Conservation (phyloP, 1,140 invertebrate genomes). For the Acromyrmex charruanus region DNA sequence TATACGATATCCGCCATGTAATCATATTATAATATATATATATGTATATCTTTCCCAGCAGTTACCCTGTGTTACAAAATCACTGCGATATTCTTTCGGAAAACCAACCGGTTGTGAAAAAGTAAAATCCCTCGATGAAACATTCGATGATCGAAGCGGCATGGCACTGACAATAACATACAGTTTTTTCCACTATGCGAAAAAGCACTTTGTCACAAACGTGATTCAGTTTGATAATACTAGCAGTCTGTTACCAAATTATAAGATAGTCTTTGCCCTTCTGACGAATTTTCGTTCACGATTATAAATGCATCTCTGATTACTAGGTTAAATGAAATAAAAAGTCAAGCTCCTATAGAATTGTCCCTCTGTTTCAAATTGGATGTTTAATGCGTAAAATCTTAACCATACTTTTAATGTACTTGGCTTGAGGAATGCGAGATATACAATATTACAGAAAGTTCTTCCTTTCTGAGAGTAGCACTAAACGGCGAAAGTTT, state of each 20-base stretch:
- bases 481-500: not conserved
- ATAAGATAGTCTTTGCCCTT: not conserved
- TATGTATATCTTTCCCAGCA: not conserved
- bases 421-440: not conserved
- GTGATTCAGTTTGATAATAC: not conserved
- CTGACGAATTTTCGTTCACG: not conserved
- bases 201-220: constrained; percentile 22
- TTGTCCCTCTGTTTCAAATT: not conserved
- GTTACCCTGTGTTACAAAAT: not conserved
- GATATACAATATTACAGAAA: not conserved
- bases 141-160: constrained; percentile 66
- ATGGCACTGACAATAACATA: constrained; percentile 64
- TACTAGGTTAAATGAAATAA: not conserved
- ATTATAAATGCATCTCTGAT: not conserved
- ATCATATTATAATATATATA: not conserved
- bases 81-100: not conserved
- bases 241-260: not conserved
- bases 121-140: constrained; percentile 73
- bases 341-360: not conserved
- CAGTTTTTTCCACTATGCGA: constrained; percentile 29
- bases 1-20: not conserved
- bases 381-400: not conserved
- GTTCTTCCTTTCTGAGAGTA: not conserved
- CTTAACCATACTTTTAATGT: not conserved
- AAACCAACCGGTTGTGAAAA: constrained; percentile 68